These are phyloP conservation scores for Gortyna flavago DNA, from an alignment of 2,888 invertebrate species.

Conservation along the genomic window DNA sequence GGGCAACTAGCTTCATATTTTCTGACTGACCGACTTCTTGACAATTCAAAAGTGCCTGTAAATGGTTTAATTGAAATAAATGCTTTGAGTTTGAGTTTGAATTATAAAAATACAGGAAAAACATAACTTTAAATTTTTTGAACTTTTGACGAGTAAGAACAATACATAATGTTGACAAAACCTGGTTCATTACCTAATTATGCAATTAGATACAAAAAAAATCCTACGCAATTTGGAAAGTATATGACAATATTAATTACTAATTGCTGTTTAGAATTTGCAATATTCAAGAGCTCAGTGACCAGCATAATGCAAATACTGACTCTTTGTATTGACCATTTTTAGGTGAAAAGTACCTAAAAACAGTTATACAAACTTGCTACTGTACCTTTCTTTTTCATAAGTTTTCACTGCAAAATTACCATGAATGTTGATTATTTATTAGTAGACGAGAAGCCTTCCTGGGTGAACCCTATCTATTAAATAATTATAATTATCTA, in stretches of 20 bases:
- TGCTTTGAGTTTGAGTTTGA: no score
- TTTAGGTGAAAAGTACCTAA: background rate
- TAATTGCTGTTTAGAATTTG: background rate
- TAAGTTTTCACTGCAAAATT: no score
- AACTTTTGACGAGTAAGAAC: background rate
- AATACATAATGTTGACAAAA: background rate
- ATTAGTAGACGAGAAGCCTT: background rate
- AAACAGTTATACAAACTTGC: background rate
- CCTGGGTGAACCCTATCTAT: background rate
- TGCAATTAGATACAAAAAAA: background rate
- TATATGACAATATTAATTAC: background rate
- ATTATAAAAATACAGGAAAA: background rate
- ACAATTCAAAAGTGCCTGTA: no score
- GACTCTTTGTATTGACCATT: no score
- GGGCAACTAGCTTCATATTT: no score
- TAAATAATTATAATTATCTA: background rate
- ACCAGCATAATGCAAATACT: background rate
- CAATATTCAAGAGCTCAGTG: background rate
- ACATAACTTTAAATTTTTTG: background rate
- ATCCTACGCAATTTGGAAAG: background rate
- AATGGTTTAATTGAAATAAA: no score
- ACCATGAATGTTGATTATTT: background rate
- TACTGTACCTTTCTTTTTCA: background rate
- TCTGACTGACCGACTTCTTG: no score
- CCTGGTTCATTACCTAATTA: background rate